phyloP scores from a whole-genome alignment of 2,888 invertebrate species.

The Lasioglossum lativentre region DNA sequence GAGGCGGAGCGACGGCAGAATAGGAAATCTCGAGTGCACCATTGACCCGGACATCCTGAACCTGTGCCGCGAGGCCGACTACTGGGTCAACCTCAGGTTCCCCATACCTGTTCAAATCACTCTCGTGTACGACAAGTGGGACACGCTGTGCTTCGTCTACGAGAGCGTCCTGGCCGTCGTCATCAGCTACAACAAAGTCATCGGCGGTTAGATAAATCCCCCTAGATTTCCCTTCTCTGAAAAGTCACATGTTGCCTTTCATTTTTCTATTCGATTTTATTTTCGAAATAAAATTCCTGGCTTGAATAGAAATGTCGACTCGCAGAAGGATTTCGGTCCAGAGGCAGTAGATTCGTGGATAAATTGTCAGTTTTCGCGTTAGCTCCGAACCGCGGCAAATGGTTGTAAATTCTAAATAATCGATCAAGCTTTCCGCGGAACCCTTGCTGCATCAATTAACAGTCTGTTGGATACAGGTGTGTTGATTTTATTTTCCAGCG shows the following conservation, averaged over 20 bases:
- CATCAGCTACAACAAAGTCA: conserved; percentile 91
- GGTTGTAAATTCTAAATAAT: neutral
- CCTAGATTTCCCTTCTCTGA: neutral
- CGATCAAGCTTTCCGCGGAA: neutral
- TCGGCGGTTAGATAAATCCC: conserved; percentile 84
- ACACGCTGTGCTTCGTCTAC: conserved; percentile 87
- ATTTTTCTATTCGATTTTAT: no score
- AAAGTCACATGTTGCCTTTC: no score
- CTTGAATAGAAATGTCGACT: no score
- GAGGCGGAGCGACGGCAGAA: conserved; percentile 86
- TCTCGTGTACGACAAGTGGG: conserved; percentile 87
- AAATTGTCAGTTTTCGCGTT: neutral
- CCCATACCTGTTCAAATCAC: conserved; percentile 90
- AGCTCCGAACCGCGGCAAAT: neutral
- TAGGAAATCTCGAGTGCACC: conserved; percentile 91
- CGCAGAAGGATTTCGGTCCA: no score
- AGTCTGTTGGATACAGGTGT: neutral
- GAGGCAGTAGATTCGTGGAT: no score
- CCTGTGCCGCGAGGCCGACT: conserved; percentile 90
- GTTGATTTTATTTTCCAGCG: conserved; percentile 83
- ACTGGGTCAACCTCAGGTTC: conserved; percentile 90
- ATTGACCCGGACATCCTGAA: conserved; percentile 90
- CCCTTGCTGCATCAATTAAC: neutral
- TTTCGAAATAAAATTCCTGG: neutral
- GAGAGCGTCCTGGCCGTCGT: conserved; percentile 91